Evolutionary conservation across 1,140 invertebrate species (phyloP), one percentile per base, ranked within the genome.

Genomic region (Psix sp.): DNA sequence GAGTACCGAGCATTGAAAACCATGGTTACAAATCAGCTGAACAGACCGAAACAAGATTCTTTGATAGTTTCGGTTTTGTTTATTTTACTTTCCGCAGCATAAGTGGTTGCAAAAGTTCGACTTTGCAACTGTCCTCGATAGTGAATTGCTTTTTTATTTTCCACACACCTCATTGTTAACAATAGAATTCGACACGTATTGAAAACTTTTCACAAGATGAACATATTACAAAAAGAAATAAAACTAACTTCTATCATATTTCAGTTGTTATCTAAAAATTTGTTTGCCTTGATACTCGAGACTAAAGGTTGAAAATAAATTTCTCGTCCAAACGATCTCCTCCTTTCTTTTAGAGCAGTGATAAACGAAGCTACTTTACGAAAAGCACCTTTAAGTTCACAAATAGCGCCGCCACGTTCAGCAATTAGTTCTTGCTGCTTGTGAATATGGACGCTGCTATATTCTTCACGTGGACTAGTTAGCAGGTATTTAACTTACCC

Each of bases 401-500:
- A 66, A 66, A 65, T 59, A 65, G 52, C 51, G 59, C 35, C 59
- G 60, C 48, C 59, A 65, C 60, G 43, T 71, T 67, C 46, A 52
- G 26, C 63, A 65, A 74, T 77, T 79, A 77, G 72, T 77, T 76
- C 70, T 74, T 76, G 66, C 68, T 73, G 54, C 59, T 48, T 71
- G 49, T 60, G 72, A 70, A 76, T 68, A 71, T 68, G 67, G 57
- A 57, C 60, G 35, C 38, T 48, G 56, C 56, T 48, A 45, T 67
- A 75, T 68, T 57, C 21, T 63, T 71, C 59, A 40, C 45, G 74
- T 60, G 77, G 78, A 77, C 76, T 80, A 77, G 78, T 80, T 79
- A 76, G 65, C 72, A 76, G 71, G 68, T 76, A 80, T 80, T 80
- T 77, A 80, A 80, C 73, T 75, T 77, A 65, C 63, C 60, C 54